phyloP scores from a whole-genome alignment of 2,113 vertebrate species.

The Rhodinocichla rosea region DNA sequence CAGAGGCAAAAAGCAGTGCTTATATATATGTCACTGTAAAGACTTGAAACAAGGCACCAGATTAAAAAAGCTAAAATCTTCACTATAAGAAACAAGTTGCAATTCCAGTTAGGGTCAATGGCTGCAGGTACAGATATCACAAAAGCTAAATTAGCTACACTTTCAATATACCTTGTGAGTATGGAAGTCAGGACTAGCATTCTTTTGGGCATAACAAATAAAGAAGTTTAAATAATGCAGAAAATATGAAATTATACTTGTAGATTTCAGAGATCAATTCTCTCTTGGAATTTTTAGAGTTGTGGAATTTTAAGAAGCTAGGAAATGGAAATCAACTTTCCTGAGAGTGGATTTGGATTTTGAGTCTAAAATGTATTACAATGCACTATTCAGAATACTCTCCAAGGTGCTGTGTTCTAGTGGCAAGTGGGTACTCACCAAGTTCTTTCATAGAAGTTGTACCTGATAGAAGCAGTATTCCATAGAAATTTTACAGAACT shows the following conservation, averaged over 20 bases:
- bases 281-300: not conserved
- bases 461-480: not conserved
- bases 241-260: not conserved
- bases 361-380: not conserved
- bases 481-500: not conserved
- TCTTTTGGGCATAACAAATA: not conserved
- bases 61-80: not conserved
- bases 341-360: not conserved
- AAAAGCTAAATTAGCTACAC: not conserved
- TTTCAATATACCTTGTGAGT: not conserved
- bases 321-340: not conserved
- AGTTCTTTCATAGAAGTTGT: not conserved
- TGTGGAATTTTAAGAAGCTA: not conserved
- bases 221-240: not conserved
- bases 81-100: not conserved
- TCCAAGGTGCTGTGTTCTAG: not conserved
- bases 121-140: not conserved
- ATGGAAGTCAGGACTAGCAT: not conserved
- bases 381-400: not conserved
- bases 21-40: not conserved
- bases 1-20: not conserved
- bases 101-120: not conserved
- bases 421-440: not conserved
- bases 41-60: not conserved
- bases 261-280: not conserved